Percentiles rank a stretch among this genome's conserved stretches.
Evolutionary conservation across 2,797 vertebrate genomes (phyloP).

Genomic region (Antennarius maculatus): DNA sequence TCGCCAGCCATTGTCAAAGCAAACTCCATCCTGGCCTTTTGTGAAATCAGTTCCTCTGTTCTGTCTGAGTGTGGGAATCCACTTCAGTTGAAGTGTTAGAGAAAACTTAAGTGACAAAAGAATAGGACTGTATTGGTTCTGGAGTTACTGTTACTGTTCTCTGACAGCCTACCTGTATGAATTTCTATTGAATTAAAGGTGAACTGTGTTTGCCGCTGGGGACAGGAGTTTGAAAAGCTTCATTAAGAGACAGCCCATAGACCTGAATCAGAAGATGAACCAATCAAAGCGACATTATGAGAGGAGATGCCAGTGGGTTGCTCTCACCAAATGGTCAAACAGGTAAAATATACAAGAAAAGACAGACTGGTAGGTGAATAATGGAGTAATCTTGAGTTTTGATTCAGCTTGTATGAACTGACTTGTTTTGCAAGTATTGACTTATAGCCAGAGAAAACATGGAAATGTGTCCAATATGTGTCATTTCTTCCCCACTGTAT

Average conservation of each 20-base stretch:
- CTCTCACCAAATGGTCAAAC: conserved; percentile 62
- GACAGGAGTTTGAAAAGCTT: conserved; percentile 78
- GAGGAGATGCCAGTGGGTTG: conserved; percentile 31
- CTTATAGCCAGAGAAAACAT: conserved; percentile 48
- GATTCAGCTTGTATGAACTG: neutral
- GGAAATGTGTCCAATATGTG: conserved; percentile 43
- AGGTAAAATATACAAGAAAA: conserved; percentile 64
- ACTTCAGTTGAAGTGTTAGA: conserved; percentile 14
- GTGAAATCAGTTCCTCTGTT: neutral
- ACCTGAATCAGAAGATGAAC: conserved; percentile 62
- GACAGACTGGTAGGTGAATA: conserved; percentile 63
- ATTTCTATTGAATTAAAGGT: conserved; percentile 73
- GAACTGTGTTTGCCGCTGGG: conserved; percentile 52
- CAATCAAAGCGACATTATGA: conserved; percentile 53
- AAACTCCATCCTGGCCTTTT: conserved; percentile 7
- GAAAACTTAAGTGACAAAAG: neutral
- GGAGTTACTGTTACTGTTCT: conserved; percentile 1
- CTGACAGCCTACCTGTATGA: conserved; percentile 5
- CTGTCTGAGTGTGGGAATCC: neutral
- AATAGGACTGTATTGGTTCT: conserved; percentile 10
- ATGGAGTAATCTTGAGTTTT: neutral
- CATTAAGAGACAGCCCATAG: conserved; percentile 35
- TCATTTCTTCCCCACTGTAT: conserved; percentile 18
- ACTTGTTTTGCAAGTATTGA: conserved; percentile 19
- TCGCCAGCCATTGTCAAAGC: conserved; percentile 39